Base-by-base conservation (phyloP, 2,797 vertebrate species). In the Pseudopleuronectes americanus region DNA sequence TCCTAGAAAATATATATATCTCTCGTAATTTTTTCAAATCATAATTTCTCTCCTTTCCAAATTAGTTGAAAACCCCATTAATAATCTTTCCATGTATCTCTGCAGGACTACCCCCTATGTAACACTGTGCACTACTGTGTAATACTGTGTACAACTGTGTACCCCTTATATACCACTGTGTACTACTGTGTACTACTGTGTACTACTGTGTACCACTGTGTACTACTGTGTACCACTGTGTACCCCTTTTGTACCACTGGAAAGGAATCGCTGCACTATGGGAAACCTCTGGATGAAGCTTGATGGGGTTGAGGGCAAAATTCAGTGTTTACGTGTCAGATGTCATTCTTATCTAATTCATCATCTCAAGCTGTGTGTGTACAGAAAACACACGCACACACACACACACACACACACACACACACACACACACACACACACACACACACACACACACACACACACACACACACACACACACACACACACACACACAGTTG, bases 261-360 rank as follows among this genome's bases (percentile, higher is more conserved):
- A 12, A 24, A 19, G 14, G 31, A 49, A 36, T 52, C 22, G 12
- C 16, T 59, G 22, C 38, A 61, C 28, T 36, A 36, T 8, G 7
- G 26, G 22, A 26, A 36, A 47, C 9, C 5, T 47, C 36, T 52
- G 31, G 66, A 63, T 58, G 22, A 38, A 55, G 19, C 24, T 51
- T 64, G 13, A 64, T 57, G n/a, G 57, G 47, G 33, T 68, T 58
- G 41, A 68, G 56, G 41, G 62, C 31, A 66, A 41, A 59, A n/a
- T 41, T 64, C 21, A n/a, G 48, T 4, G 24, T 55, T 45, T 19
- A 19, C 6, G 63, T 56, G 26, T 65, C 57, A 48, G 19, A 41
- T 71, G 31, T 60, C 17, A 41, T 52, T 56, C 52, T 22, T 26
- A 6, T 60, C 43, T 26, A 64, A 41, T 48, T 61, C 67, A 71